Percentiles rank a stretch among this genome's conserved stretches.
These are phyloP conservation scores for Cataglyphis altisquamis DNA, from an alignment of 2,888 invertebrate species.

Conservation along the genomic window DNA sequence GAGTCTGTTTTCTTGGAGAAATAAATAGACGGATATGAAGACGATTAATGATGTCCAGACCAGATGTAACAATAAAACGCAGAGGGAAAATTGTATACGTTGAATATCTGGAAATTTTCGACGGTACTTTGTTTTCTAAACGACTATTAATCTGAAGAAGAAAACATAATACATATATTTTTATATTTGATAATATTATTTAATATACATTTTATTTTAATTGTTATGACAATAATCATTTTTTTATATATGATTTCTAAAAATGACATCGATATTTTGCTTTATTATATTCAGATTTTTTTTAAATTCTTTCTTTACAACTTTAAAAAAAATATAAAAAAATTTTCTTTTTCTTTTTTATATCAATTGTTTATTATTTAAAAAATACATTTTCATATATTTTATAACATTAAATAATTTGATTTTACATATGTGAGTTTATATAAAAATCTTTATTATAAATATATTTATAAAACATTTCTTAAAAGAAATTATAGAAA, in stretches of 20 bases:
- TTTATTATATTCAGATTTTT: neutral
- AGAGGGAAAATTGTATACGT: neutral
- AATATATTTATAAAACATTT: neutral
- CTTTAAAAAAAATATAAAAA: neutral
- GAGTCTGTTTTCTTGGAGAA: conserved; percentile 50
- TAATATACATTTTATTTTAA: neutral
- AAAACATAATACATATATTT: neutral
- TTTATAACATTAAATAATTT: neutral
- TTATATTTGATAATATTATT: neutral
- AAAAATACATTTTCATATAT: neutral
- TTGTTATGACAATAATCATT: neutral
- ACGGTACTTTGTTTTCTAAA: neutral
- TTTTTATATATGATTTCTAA: neutral
- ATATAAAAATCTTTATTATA: neutral
- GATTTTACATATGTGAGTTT: neutral
- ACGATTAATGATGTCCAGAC: conserved; percentile 60
- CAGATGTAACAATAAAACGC: conserved; percentile 49
- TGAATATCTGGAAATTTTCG: conserved; percentile 2
- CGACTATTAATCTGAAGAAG: neutral
- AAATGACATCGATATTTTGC: neutral
- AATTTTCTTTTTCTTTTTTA: neutral
- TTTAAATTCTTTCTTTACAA: neutral
- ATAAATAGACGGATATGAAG: conserved; percentile 53
- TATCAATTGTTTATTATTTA: neutral
- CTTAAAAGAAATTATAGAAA: neutral